Evolutionary conservation across 2,888 invertebrate species (phyloP).

Genomic region (Ornithoptera priamus): DNA sequence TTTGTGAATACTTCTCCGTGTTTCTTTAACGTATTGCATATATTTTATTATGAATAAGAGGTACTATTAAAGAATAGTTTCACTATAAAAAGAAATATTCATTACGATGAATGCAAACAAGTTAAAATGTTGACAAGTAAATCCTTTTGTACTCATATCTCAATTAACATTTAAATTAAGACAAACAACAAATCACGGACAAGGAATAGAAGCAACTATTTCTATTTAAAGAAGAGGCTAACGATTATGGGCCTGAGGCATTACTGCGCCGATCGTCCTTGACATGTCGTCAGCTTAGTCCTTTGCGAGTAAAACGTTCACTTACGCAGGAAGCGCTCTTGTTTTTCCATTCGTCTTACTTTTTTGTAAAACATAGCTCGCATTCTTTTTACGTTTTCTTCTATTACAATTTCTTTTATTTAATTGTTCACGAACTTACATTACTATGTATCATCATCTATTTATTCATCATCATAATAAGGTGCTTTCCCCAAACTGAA

Average conservation of each 20-base stretch:
- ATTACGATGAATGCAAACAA: too few species aligned
- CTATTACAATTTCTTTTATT: background rate
- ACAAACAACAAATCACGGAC: conserved; percentile 5
- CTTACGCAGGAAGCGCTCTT: conserved; percentile 8
- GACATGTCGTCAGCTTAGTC: conserved; percentile 14
- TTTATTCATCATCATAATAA: too few species aligned
- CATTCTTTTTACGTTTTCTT: background rate
- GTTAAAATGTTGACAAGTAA: background rate
- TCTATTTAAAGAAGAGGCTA: background rate
- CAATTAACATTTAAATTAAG: conserved; percentile 3
- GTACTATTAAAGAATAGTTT: too few species aligned
- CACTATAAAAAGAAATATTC: too few species aligned
- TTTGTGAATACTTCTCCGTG: too few species aligned
- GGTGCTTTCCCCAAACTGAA: too few species aligned
- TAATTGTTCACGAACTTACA: too few species aligned
- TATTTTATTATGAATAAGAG: too few species aligned
- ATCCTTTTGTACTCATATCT: background rate
- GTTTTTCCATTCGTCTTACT: background rate
- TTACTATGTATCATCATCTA: too few species aligned
- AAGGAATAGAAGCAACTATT: background rate
- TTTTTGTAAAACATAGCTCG: background rate
- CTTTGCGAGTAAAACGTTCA: conserved; percentile 18
- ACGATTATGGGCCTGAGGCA: conserved; percentile 4
- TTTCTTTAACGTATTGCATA: too few species aligned
- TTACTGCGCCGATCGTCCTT: conserved; percentile 17